Evolutionary conservation across 2,113 vertebrate genomes (phyloP).

Genomic region (Dinomys branickii): DNA sequence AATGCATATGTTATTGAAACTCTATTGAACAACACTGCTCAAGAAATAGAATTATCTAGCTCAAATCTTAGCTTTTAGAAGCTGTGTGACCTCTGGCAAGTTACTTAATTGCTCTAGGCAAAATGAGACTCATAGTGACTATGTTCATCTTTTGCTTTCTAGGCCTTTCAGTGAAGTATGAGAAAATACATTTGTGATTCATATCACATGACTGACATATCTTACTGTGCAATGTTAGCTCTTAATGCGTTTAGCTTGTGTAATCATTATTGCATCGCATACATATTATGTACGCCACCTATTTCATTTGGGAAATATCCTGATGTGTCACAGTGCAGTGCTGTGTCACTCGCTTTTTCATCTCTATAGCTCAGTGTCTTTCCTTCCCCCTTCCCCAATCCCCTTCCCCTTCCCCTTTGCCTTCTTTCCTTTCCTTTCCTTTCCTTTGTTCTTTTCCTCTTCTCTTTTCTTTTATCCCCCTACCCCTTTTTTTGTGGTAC

Average conservation of each 20-base stretch:
- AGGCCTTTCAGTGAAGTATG: neutral
- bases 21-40: neutral
- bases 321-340: too few species aligned
- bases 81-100: neutral
- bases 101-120: neutral
- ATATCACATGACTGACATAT: neutral
- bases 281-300: neutral
- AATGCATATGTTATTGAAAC: neutral
- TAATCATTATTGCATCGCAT: neutral
- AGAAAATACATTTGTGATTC: neutral
- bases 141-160: neutral
- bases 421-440: too few species aligned
- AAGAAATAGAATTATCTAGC: neutral
- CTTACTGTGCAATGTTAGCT: neutral
- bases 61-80: conserved; percentile 4
- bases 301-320: conserved; percentile 16
- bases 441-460: too few species aligned
- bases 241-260: neutral
- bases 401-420: too few species aligned
- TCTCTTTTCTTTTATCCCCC: too few species aligned
- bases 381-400: too few species aligned
- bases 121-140: neutral
- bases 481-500: too few species aligned
- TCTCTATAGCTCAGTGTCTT: too few species aligned
- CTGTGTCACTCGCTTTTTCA: too few species aligned